Conservation (phyloP, 2,113 vertebrate genomes). For the Formicarius rufipectus region DNA sequence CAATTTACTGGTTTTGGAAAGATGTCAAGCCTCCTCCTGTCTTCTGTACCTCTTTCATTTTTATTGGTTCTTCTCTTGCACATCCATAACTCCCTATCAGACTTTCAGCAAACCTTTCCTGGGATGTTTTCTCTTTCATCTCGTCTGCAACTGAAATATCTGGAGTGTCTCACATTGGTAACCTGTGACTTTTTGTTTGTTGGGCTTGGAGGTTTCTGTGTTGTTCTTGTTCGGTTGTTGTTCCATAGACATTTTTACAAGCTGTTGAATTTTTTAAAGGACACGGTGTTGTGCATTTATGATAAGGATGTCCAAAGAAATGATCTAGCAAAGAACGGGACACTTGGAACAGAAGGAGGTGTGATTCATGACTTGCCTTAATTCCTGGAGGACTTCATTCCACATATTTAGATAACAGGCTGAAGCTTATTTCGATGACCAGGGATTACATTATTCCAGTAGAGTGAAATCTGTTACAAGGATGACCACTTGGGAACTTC, state of each 20-base stretch:
- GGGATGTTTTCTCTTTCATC: background rate
- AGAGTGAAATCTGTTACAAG: background rate
- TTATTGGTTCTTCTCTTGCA: background rate
- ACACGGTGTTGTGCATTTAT: background rate
- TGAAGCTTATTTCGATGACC: background rate
- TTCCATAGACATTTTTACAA: background rate
- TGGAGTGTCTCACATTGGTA: background rate
- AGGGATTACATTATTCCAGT: background rate
- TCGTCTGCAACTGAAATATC: background rate
- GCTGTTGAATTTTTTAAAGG: background rate
- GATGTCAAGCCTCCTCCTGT: background rate
- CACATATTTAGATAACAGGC: background rate
- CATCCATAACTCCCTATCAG: background rate
- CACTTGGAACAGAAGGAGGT: background rate
- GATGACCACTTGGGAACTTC: background rate
- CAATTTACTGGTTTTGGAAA: background rate
- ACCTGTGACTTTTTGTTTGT: background rate
- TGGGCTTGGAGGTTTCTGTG: background rate
- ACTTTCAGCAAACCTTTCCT: background rate
- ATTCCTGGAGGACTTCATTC: background rate
- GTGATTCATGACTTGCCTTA: background rate
- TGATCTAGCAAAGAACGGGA: background rate
- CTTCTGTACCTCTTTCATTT: background rate
- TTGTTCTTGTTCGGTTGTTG: background rate
- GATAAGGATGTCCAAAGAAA: background rate